Evolutionary conservation across 35 echinoderm and acorn worm species (phyloP), one percentile per base, ranked within the genome.

Genomic region (Amphiura filiformis): DNA sequence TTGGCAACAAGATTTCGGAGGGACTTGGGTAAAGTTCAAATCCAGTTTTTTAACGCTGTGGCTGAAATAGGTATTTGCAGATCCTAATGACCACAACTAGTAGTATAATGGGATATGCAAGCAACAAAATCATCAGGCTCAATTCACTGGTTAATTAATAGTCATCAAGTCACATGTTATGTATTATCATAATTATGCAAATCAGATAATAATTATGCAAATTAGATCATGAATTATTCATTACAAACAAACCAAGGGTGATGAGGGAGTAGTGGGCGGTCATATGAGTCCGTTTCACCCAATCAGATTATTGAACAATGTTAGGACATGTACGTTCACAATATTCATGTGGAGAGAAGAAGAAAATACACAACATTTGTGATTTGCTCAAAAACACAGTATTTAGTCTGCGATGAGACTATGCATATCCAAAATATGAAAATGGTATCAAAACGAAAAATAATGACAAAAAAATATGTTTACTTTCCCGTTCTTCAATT

Each of bases 121-220:
- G 61, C 61, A 70, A 70, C 61, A 70, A 30, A 70, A 70, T 70
- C 61, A 70, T 30, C 61, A 70, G 28, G 61, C 61, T n/a, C 44
- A 7, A 70, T 70, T 70, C 61, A 70, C 61, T 70, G 28, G 4
- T 47, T 17, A 2, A 11, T 15, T 70, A 52, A 52, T 52, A 52
- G 7, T 52, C 44, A 70, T 70, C 61, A 11, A 70, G 28, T 70
- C 61, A 70, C 61, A 70, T 70, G 61, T 47, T 47, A n/a, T n/a
- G n/a, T n/a, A n/a, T n/a, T n/a, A n/a, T 47, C 17, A 9, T 47
- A 11, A 70, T 18, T 70, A 70, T 70, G 61, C 61, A 70, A 70
- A 11, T 70, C 26, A 70, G 26, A 26, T 70, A 2, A 70, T 70
- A 70, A 70, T 18, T 70, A 70, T 70, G 9, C 61, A 52, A 52